Conservation (phyloP, 1,140 invertebrate genomes). For the Whitmania pigra region DNA sequence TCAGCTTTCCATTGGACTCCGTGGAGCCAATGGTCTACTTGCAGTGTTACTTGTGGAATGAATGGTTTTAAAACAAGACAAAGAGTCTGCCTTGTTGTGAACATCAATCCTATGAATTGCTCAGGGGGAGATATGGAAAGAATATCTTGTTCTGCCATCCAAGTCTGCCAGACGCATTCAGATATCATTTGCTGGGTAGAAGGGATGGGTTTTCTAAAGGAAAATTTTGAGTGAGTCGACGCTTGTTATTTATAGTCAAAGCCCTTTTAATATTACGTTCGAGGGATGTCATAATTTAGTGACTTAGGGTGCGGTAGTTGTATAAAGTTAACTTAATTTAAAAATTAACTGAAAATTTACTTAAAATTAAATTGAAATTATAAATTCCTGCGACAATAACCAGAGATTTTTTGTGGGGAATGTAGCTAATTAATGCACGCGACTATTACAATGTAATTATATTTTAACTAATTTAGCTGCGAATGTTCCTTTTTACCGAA, state of each 20-base stretch:
- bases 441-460: not conserved
- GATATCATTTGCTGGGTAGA: not conserved
- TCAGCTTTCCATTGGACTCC: not conserved
- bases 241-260: not conserved
- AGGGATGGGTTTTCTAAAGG: not conserved
- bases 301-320: too few species aligned
- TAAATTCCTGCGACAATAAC: too few species aligned
- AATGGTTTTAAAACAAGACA: constrained; percentile 6
- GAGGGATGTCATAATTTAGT: not conserved
- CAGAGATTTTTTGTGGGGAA: too few species aligned
- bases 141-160: not conserved
- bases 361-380: too few species aligned
- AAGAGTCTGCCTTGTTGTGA: not conserved
- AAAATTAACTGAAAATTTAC: too few species aligned
- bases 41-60: constrained; percentile 9
- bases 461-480: not conserved
- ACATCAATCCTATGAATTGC: not conserved
- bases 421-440: not conserved
- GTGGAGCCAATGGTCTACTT: not conserved
- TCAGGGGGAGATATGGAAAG: not conserved
- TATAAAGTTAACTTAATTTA: too few species aligned
- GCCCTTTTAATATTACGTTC: not conserved
- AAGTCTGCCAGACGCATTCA: not conserved
- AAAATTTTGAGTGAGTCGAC: not conserved
- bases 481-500: not conserved